These are phyloP conservation scores for Desmophyllum pertusum DNA, from an alignment of 92 coral and sea anemone genomes.

Conservation along the genomic window DNA sequence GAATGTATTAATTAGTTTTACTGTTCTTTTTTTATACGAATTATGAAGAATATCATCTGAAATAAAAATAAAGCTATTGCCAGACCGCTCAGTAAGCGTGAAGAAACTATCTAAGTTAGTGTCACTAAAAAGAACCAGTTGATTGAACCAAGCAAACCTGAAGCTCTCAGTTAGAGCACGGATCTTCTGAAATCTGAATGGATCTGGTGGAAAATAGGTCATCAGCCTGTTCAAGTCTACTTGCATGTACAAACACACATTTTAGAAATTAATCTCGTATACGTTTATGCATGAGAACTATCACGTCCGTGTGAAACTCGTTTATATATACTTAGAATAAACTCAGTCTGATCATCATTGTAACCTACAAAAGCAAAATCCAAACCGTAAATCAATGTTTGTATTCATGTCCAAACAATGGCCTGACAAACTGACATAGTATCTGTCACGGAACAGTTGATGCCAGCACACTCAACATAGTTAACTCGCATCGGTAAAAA, in stretches of 20 bases:
- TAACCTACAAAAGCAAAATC: neutral
- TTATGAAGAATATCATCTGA: neutral
- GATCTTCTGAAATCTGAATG: conserved; percentile 1
- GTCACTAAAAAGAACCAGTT: neutral
- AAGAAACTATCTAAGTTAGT: neutral
- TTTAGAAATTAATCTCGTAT: neutral
- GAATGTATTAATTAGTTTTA: neutral
- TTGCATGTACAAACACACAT: neutral
- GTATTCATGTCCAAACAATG: neutral
- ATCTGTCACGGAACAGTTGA: neutral
- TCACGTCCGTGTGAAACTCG: neutral
- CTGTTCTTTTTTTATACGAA: neutral
- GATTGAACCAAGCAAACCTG: neutral
- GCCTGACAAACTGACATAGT: neutral
- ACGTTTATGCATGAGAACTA: neutral
- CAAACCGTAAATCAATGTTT: neutral
- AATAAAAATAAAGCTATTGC: neutral
- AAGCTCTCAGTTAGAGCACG: neutral
- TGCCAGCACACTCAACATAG: too few relatives aligned
- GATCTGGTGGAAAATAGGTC: neutral
- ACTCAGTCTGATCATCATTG: neutral
- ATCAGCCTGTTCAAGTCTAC: neutral
- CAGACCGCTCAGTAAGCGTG: neutral
- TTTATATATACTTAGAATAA: neutral
- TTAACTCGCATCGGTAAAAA: neutral